Evolutionary conservation across 2,113 vertebrate genomes (phyloP), one percentile per base, ranked within the genome.

Genomic region (Falco punctatus): DNA sequence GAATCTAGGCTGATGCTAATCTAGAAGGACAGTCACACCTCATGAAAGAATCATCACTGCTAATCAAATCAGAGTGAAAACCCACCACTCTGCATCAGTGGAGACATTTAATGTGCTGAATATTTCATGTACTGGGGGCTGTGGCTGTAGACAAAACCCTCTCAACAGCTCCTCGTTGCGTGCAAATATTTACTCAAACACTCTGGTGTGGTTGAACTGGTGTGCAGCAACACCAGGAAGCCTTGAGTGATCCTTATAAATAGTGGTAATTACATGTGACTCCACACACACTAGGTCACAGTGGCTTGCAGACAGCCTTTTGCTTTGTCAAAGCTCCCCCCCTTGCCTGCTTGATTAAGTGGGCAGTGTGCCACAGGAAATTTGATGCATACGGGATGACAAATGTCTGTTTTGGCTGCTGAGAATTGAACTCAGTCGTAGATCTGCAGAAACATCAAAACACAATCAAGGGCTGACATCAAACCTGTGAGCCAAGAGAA

Each of bases 31-130:
- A 99, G 98, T 98, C 98, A 97, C 86, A 98, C 98, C 98, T 99
- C 99, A 99, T 99, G 98, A 99, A 99, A 99, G 98, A 99, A 99
- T 99, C 98, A 99, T 99, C 98, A 98, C 98, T 98, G 98, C 98
- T 99, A 98, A 99, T 99, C 99, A 99, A 99, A 99, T 99, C 98
- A 98, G 98, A 98, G 97, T 86, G 98, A 99, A 99, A 99, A 98
- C 98, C 97, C 98, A 98, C 98, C 97, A 98, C 98, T 97, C 96
- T 96, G 98, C 98, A 98, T 99, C 99, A 97, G 96, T 97, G 95
- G 98, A 98, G 98, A 97, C 96, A 96, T 96, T 98, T 97, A 97
- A 96, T 38, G 91, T 95, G 94, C 98, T 99, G 98, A 99, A 99
- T 99, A 99, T 99, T 99, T 99, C 97, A 99, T 99, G 98, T 97